Evolutionary conservation across 2,888 invertebrate species (phyloP).

Genomic region (Cryptophagus acutangulus): DNA sequence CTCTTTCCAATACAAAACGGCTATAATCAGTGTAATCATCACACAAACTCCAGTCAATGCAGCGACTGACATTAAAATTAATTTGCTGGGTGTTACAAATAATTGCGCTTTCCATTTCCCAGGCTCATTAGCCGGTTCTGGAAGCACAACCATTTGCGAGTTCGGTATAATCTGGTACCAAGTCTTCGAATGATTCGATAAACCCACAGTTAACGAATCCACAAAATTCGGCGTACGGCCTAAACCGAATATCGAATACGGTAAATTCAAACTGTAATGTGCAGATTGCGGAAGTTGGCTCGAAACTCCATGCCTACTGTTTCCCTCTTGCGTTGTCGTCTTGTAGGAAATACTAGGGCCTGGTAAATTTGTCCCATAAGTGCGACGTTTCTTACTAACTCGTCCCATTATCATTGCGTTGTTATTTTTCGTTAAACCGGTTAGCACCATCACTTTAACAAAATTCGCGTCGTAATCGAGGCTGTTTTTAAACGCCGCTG

Average conservation of each 20-base stretch:
- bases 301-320: slow-evolving; percentile 71
- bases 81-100: slow-evolving; percentile 91
- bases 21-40: slow-evolving; percentile 78
- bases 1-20: slow-evolving; percentile 86
- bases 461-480: slow-evolving; percentile 93
- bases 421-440: slow-evolving; percentile 69
- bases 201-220: slow-evolving; percentile 77
- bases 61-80: slow-evolving; percentile 86
- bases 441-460: slow-evolving; percentile 89
- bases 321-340: slow-evolving; percentile 85
- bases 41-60: slow-evolving; percentile 83
- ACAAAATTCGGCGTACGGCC: slow-evolving; percentile 98
- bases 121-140: slow-evolving; percentile 72
- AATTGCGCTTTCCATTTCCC: slow-evolving; percentile 83
- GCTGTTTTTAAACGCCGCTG: slow-evolving; percentile 80
- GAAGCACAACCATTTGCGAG: slow-evolving; percentile 94
- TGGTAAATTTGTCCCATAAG: slow-evolving; percentile 86
- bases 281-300: slow-evolving; percentile 90
- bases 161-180: slow-evolving; percentile 96
- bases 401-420: slow-evolving; percentile 68
- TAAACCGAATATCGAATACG: slow-evolving; percentile 94
- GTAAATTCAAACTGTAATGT: slow-evolving; percentile 87
- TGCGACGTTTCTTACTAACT: slow-evolving; percentile 69
- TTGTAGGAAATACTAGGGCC: slow-evolving; percentile 80
- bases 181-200: slow-evolving; percentile 63